phyloP scores from a whole-genome alignment of 2,888 invertebrate species.

The Microctonus hyperodae region DNA sequence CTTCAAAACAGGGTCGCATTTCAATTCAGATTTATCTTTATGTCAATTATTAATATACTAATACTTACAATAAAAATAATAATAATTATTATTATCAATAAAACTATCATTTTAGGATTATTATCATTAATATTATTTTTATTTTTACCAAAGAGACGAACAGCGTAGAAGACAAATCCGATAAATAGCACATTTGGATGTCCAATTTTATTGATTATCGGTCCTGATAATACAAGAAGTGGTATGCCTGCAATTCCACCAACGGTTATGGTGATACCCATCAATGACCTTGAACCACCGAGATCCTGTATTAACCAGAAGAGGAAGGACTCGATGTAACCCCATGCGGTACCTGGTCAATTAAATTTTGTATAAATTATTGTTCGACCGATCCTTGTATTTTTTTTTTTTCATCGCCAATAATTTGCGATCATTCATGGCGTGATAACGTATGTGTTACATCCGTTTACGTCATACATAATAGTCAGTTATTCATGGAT shows the following conservation, averaged over 20 bases:
- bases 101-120: neutral
- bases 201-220: slow-evolving; percentile 75
- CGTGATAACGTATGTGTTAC: slow-evolving; percentile 14
- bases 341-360: slow-evolving; percentile 77
- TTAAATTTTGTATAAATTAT: neutral
- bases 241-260: slow-evolving; percentile 80
- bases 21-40: neutral
- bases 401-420: slow-evolving; percentile 2
- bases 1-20: neutral
- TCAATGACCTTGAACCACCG: slow-evolving; percentile 76
- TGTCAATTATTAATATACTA: no score
- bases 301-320: slow-evolving; percentile 83
- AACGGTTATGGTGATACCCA: slow-evolving; percentile 83
- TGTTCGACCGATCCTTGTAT: no score
- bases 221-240: slow-evolving; percentile 77
- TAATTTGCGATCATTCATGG: slow-evolving; percentile 11
- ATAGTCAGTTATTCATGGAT: slow-evolving; percentile 4
- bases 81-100: neutral
- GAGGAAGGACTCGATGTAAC: slow-evolving; percentile 82
- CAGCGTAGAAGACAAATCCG: slow-evolving; percentile 78
- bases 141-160: slow-evolving; percentile 72
- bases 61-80: no score
- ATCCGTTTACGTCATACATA: slow-evolving; percentile 29
- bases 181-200: slow-evolving; percentile 81
- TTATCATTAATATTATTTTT: slow-evolving; percentile 27